Conservation (phyloP, 2,113 vertebrate species). For the Lagopus muta region DNA sequence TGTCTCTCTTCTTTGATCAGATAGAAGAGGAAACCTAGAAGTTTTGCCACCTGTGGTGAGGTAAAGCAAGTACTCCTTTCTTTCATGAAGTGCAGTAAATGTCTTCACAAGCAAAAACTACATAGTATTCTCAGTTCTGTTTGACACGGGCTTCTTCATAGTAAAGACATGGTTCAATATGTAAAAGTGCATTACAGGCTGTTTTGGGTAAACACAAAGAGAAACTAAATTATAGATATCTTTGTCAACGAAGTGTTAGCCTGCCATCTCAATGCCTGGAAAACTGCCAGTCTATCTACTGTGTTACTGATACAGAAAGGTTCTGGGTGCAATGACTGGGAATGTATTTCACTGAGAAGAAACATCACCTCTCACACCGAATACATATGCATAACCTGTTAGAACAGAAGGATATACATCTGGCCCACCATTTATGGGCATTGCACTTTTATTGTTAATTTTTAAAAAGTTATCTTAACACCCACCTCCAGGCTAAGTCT, state of each 20-base stretch:
- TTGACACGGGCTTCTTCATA: not conserved
- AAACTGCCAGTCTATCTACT: not conserved
- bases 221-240: not conserved
- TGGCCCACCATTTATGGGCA: slow-evolving; percentile 18
- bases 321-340: not conserved
- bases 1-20: not conserved
- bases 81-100: not conserved
- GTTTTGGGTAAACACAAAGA: not conserved
- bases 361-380: not conserved
- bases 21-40: not conserved
- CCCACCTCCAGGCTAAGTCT: slow-evolving; percentile 51
- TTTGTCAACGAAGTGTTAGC: not conserved
- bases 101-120: not conserved
- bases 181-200: not conserved
- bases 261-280: not conserved
- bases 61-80: not conserved
- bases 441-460: slow-evolving; percentile 56
- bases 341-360: not conserved
- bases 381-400: not conserved
- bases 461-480: slow-evolving; percentile 37
- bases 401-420: slow-evolving; percentile 43
- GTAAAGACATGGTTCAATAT: not conserved
- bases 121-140: not conserved
- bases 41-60: not conserved
- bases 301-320: not conserved